A percentile compares a stretch with the other conserved stretches of the same genome.
Conservation (phyloP, 2,888 invertebrate species). For the Melinopterus prodromus region DNA sequence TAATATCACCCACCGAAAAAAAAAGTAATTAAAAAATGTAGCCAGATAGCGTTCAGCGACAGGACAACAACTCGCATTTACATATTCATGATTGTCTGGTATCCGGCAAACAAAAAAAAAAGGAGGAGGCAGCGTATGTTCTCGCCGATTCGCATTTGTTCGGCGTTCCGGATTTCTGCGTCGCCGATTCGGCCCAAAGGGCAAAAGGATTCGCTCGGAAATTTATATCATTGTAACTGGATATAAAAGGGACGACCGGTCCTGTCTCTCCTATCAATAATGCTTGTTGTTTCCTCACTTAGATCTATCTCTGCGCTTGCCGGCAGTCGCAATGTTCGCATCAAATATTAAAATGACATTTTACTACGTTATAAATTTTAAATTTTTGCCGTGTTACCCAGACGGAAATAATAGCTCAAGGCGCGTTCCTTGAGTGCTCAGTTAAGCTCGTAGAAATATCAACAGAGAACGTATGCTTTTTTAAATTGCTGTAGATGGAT, state of each 20-base stretch:
- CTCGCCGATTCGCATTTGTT: not conserved
- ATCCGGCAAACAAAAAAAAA: not conserved
- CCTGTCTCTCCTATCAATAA: constrained; percentile 4
- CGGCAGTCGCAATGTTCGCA: not conserved
- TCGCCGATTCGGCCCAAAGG: not conserved
- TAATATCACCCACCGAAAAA: not conserved
- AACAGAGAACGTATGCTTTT: not conserved
- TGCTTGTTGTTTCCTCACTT: not conserved
- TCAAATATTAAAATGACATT: not conserved
- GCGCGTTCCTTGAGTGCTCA: not conserved
- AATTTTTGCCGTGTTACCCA: not conserved
- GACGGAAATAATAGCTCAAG: not conserved
- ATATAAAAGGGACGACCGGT: not conserved
- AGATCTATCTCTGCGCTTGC: not conserved
- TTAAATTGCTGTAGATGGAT: not conserved
- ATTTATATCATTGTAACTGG: constrained; percentile 4
- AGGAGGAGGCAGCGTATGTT: not conserved
- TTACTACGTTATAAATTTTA: not conserved
- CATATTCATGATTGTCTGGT: not conserved
- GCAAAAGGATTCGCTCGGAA: not conserved
- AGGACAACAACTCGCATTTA: not conserved
- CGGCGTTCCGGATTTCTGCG: not conserved
- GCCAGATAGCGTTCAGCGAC: not conserved
- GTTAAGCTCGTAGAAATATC: not conserved
- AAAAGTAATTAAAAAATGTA: not conserved